Evolutionary conservation across 53 echinoderm and acorn worm genomes (phyloP).

Genomic region (Astropecten irregularis): DNA sequence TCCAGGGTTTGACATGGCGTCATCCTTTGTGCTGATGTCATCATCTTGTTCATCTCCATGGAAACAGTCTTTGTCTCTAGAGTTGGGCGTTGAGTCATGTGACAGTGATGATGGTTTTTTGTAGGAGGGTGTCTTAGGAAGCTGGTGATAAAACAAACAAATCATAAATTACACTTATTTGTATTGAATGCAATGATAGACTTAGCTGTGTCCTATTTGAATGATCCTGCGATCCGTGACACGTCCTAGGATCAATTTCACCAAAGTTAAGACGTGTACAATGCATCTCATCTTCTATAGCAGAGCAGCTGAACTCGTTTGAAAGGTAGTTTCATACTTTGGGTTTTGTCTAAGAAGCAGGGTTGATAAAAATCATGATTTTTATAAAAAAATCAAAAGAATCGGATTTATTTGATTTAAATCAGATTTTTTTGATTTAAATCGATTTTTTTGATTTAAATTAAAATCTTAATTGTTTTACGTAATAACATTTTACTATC

Average conservation of each 20-base stretch:
- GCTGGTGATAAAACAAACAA: constrained; percentile 1
- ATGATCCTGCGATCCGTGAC: neutral
- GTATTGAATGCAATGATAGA: neutral
- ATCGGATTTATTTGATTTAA: too few relatives aligned
- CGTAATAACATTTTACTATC: too few relatives aligned
- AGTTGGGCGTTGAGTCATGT: neutral
- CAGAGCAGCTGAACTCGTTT: neutral
- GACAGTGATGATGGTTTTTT: neutral
- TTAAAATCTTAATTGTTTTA: too few relatives aligned
- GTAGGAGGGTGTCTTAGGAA: constrained; percentile 24
- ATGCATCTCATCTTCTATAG: neutral
- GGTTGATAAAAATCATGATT: too few relatives aligned
- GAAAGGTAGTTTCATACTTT: too few relatives aligned
- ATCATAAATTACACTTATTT: neutral
- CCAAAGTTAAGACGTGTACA: neutral
- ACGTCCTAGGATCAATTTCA: neutral
- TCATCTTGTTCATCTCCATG: neutral
- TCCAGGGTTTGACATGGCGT: neutral
- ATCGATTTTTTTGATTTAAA: too few relatives aligned
- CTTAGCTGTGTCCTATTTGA: neutral
- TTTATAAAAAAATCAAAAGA: too few relatives aligned
- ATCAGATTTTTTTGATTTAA: too few relatives aligned
- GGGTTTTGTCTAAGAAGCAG: too few relatives aligned
- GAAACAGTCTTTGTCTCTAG: neutral
- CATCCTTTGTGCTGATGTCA: neutral